Evolutionary conservation across 2,113 vertebrate genomes (phyloP).

Genomic region (Halichoeres trimaculatus): DNA sequence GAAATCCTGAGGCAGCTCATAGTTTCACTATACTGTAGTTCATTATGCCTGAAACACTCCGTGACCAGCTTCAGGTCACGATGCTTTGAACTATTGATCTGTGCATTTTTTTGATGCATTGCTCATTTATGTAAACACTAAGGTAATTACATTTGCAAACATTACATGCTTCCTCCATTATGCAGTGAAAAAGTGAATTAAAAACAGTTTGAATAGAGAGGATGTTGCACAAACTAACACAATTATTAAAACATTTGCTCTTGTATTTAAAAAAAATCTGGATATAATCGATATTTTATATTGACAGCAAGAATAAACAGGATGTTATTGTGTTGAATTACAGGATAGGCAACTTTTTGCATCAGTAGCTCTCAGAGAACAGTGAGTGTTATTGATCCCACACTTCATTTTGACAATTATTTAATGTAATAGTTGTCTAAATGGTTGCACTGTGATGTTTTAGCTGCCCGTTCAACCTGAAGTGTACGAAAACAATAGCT

Average conservation of each 20-base stretch:
- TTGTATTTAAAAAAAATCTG: slow-evolving; percentile 23
- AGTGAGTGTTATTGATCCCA: slow-evolving; percentile 63
- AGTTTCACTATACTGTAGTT: slow-evolving; percentile 53
- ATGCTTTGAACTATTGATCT: slow-evolving; percentile 55
- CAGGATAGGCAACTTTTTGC: slow-evolving; percentile 57
- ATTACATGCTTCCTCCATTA: slow-evolving; percentile 55
- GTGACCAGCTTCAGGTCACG: slow-evolving; percentile 59
- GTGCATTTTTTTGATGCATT: slow-evolving; percentile 42
- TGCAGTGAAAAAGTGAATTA: slow-evolving; percentile 14
- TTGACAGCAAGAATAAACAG: slow-evolving; percentile 19
- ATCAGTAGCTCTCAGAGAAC: slow-evolving; percentile 62
- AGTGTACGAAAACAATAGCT: slow-evolving; percentile 61
- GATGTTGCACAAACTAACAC: slow-evolving; percentile 21
- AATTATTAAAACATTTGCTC: slow-evolving; percentile 25
- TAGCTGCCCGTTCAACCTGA: slow-evolving; percentile 50
- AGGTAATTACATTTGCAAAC: slow-evolving; percentile 68
- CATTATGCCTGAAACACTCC: slow-evolving; percentile 58
- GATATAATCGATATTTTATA: slow-evolving; percentile 46
- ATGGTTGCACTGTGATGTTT: slow-evolving; percentile 51
- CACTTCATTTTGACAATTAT: slow-evolving; percentile 71
- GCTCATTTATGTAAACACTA: slow-evolving; percentile 51
- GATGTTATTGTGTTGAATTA: slow-evolving; percentile 37
- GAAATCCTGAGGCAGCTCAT: slow-evolving; percentile 61
- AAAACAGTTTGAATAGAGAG: slow-evolving; percentile 27
- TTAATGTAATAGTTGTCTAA: slow-evolving; percentile 76